Conservation (phyloP, 2,113 vertebrate genomes). For the Polypterus bichir region DNA sequence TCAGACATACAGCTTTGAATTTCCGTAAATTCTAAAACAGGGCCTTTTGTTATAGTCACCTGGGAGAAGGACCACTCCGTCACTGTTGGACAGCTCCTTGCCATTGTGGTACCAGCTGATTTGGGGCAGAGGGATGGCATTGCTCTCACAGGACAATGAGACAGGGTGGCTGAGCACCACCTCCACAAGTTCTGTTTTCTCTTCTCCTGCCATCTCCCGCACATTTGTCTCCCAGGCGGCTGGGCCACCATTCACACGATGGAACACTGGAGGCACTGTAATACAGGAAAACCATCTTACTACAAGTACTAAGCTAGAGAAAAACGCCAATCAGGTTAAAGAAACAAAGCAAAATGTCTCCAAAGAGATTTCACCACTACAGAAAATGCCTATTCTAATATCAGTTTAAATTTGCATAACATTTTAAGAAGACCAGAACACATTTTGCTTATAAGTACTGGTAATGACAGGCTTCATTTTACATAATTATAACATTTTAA, state of each 20-base stretch:
- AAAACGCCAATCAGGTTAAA: too few species aligned
- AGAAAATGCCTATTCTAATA: too few species aligned
- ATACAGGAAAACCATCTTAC: neutral
- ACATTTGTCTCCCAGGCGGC: conserved; percentile 46
- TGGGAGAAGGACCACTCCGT: conserved; percentile 52
- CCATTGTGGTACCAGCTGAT: conserved; percentile 71
- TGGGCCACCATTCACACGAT: conserved; percentile 44
- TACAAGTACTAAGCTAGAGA: too few species aligned
- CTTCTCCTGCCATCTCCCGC: conserved; percentile 34
- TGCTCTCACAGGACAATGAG: conserved; percentile 67
- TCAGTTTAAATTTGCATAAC: too few species aligned
- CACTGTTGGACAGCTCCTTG: conserved; percentile 42
- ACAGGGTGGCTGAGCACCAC: conserved; percentile 56
- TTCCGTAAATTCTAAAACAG: too few species aligned
- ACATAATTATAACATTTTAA: too few species aligned
- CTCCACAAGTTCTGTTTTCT: conserved; percentile 53
- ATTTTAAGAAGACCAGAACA: too few species aligned
- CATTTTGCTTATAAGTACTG: too few species aligned
- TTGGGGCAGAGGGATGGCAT: conserved; percentile 54
- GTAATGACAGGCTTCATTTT: too few species aligned
- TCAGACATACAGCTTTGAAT: too few species aligned
- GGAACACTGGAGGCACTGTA: conserved; percentile 76
- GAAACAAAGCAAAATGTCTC: too few species aligned
- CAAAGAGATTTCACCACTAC: too few species aligned
- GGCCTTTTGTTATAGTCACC: conserved; percentile 36